Conservation (phyloP, 1,140 invertebrate species). For the Sarcophaga bullata region DNA sequence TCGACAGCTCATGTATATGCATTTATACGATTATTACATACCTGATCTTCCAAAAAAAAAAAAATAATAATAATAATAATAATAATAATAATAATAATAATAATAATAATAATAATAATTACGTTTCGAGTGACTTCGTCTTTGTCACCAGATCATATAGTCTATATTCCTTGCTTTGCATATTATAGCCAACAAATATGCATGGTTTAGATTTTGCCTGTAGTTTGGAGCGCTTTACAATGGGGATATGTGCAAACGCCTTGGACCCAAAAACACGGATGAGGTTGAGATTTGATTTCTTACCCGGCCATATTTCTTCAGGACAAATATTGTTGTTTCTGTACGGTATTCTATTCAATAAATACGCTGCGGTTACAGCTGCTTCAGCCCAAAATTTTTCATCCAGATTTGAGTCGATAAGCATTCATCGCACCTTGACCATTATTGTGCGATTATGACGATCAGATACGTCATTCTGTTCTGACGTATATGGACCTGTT, state of each 20-base stretch:
- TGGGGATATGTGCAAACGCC: conserved; percentile 47
- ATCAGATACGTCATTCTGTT: conserved; percentile 39
- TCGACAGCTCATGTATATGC: background rate
- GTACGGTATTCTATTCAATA: conserved; percentile 40
- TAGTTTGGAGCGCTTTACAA: conserved; percentile 51
- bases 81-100: too few species aligned
- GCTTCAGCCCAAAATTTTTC: conserved; percentile 67
- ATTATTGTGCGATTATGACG: conserved; percentile 31
- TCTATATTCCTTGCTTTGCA: conserved; percentile 53
- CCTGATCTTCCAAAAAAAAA: conserved; percentile 48
- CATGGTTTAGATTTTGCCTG: conserved; percentile 49
- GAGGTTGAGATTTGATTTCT: conserved; percentile 46
- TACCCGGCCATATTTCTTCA: conserved; percentile 29
- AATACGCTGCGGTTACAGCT: conserved; percentile 51
- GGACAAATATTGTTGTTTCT: background rate
- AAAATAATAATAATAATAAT: too few species aligned
- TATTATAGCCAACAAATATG: conserved; percentile 52
- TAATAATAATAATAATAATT: too few species aligned
- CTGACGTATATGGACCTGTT: conserved; percentile 34
- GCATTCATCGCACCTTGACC: conserved; percentile 32
- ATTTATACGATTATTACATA: background rate
- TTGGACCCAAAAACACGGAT: conserved; percentile 42
- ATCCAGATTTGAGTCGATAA: conserved; percentile 53
- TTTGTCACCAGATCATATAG: conserved; percentile 13
- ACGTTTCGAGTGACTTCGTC: conserved; percentile 53